Conservation (phyloP, 2,113 vertebrate genomes). For the Casuarius casuarius region DNA sequence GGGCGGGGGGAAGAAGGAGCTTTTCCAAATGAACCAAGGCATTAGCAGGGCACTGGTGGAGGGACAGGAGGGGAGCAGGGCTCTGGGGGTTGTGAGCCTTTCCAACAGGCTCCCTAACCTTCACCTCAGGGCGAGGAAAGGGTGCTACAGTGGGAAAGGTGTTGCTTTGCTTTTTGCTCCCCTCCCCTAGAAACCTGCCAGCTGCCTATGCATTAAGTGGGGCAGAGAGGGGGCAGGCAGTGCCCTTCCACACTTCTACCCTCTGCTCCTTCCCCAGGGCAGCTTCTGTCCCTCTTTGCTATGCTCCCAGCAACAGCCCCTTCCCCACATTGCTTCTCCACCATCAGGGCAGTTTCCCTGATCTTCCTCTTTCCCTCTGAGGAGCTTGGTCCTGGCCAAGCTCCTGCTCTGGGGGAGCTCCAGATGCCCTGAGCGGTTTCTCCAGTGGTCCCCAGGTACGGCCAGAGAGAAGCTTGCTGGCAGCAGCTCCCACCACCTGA, state of each 20-base stretch:
- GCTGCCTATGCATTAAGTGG: rapidly evolving
- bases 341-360: no score
- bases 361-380: no score
- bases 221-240: background rate
- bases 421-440: no score
- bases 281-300: background rate
- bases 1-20: background rate
- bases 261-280: background rate
- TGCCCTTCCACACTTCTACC: background rate
- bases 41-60: background rate
- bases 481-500: no score
- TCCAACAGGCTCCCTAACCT: background rate
- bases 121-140: background rate
- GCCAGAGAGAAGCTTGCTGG: no score
- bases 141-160: background rate
- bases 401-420: no score
- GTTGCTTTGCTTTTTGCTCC: background rate
- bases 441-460: no score
- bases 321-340: background rate
- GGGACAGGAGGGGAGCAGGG: background rate
- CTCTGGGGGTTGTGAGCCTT: background rate
- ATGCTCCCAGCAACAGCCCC: background rate
- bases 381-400: no score
- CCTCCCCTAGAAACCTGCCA: background rate
- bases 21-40: background rate